phyloP scores from a whole-genome alignment of 2,888 invertebrate genomes.

The Biston stratarius region DNA sequence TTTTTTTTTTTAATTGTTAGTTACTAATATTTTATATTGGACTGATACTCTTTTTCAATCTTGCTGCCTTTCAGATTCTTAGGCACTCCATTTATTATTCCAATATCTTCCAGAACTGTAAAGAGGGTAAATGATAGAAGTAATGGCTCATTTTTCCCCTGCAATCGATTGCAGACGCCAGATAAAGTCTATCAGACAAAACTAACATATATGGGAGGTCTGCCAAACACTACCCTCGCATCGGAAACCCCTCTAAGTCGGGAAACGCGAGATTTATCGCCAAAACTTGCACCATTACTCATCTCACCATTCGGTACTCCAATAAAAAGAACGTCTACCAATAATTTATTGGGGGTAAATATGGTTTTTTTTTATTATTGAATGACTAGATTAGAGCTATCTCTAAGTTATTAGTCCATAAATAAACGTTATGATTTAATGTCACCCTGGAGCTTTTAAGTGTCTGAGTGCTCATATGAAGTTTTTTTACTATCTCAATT shows the following conservation, averaged over 20 bases:
- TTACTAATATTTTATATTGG: too few species aligned
- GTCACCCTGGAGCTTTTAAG: constrained; percentile 58
- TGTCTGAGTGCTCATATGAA: constrained; percentile 45
- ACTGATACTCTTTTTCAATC: not conserved
- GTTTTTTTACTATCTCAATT: constrained; percentile 33
- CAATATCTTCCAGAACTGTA: constrained; percentile 19
- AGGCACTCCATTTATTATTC: not conserved
- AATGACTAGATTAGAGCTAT: constrained; percentile 75
- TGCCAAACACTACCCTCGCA: constrained; percentile 75
- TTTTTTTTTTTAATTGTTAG: too few species aligned
- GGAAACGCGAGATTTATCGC: constrained; percentile 81
- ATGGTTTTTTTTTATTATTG: constrained; percentile 77
- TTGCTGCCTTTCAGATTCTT: not conserved
- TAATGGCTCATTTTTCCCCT: constrained; percentile 55
- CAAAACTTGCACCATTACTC: constrained; percentile 83
- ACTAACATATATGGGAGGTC: constrained; percentile 72
- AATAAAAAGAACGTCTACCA: constrained; percentile 83
- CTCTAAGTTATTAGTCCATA: constrained; percentile 70
- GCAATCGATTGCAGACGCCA: constrained; percentile 67
- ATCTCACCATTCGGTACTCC: constrained; percentile 85
- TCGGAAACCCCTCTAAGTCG: constrained; percentile 68
- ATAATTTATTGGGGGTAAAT: constrained; percentile 78
- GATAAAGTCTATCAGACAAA: constrained; percentile 69
- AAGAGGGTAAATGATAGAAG: constrained; percentile 11
- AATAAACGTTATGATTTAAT: constrained; percentile 74